phyloP scores from a whole-genome alignment of 2,888 invertebrate species.

The Teinopalpus imperialis region DNA sequence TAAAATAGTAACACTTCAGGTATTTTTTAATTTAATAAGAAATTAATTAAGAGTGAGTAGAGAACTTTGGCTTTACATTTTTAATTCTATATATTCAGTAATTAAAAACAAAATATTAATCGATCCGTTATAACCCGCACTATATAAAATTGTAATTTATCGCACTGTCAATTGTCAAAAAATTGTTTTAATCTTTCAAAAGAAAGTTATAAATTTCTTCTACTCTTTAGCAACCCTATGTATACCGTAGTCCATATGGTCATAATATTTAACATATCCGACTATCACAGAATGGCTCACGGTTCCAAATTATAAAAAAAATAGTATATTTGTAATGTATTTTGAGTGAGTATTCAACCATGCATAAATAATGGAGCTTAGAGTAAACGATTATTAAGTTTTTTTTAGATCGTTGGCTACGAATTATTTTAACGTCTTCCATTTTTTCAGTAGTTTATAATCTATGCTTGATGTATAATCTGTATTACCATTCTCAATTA shows the following conservation, averaged over 20 bases:
- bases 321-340: slow-evolving; percentile 29
- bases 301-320: slow-evolving; percentile 26
- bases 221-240: slow-evolving; percentile 23
- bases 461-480: slow-evolving; percentile 35
- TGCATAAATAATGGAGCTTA: slow-evolving; percentile 55
- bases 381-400: slow-evolving; percentile 46
- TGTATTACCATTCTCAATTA: slow-evolving; percentile 34
- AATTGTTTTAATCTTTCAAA: slow-evolving; percentile 18
- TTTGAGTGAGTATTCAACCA: slow-evolving; percentile 36
- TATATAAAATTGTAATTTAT: slow-evolving; percentile 26
- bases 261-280: slow-evolving; percentile 24
- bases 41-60: slow-evolving; percentile 20
- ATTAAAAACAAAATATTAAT: slow-evolving; percentile 16
- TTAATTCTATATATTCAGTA: slow-evolving; percentile 16
- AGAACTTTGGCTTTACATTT: slow-evolving; percentile 21
- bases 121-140: slow-evolving; percentile 21
- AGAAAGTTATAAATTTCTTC: slow-evolving; percentile 17
- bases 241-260: slow-evolving; percentile 24
- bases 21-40: slow-evolving; percentile 14
- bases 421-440: slow-evolving; percentile 80
- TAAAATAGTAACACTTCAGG: slow-evolving; percentile 14
- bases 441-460: slow-evolving; percentile 54
- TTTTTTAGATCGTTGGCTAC: slow-evolving; percentile 74
- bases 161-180: slow-evolving; percentile 28
- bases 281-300: slow-evolving; percentile 22